Base-by-base conservation (phyloP, 2,797 vertebrate genomes). In the Clarias laeviceps region DNA sequence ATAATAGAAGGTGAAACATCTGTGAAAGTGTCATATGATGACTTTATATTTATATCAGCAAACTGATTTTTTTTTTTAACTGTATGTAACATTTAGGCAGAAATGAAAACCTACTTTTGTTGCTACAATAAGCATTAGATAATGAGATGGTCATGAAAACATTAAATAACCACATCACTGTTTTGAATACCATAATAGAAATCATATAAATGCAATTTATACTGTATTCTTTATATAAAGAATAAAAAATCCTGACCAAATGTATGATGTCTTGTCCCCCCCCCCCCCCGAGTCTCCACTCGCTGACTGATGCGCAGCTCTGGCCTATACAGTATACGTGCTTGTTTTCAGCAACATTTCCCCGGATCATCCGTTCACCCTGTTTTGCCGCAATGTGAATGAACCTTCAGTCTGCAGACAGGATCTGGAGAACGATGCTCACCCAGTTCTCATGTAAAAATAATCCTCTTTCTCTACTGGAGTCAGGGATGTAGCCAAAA, bases 391-490 rank as follows among this genome's bases (percentile, higher is more conserved):
- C 76, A 24, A 1, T 62, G 22, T n/a, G 76, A 61, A 79, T 79
- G 57, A 61, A 37, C 57, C 1, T 4, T 64, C 77, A 45, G 57
- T 37, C 59, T 45, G 34, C 59, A 64, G 77, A 45, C 77, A 80
- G 59, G 24, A 80, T 80, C 78, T 20, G 61, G 78, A n/a, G 78
- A 80, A 64, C 34, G 32, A 80, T 64, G 6, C 27, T 80, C 61
- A 80, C 34, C 78, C 62, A 54, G 76, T 81, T 66, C 62, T 80
- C 80, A 77, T 69, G 86, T 89, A 82, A 56, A 76, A 86, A 82
- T 90, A 89, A 90, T 89, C 89, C 82, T 62, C 56, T 82, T 84
- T 84, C 78, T 78, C 83, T 2, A 18, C 68, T 54, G 81, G 88
- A 87, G 86, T 74, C 66, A 82, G 32, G 62, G 84, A 80, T 57